Conservation (phyloP, 2,797 vertebrate species). For the Propithecus deckenii region DNA sequence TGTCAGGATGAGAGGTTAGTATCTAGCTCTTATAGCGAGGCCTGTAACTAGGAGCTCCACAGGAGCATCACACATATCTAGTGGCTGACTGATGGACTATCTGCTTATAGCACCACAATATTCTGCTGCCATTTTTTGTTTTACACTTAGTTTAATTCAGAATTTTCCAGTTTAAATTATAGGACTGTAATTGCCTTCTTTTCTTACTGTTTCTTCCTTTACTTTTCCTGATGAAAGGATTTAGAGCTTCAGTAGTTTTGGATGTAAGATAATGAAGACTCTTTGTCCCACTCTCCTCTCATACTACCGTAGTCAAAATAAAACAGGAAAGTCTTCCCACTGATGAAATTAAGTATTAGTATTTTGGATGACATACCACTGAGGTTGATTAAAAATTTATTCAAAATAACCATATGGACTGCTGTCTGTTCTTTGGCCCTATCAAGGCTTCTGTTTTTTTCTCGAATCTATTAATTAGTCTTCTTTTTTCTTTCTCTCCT, state of each 20-base stretch:
- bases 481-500: not conserved
- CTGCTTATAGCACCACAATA: not conserved
- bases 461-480: not conserved
- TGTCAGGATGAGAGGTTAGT: not conserved
- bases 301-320: not conserved
- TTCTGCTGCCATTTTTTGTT: not conserved
- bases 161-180: not conserved
- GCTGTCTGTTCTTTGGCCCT: not conserved
- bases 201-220: not conserved
- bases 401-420: not conserved
- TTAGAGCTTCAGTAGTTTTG: not conserved
- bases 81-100: not conserved
- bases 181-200: not conserved
- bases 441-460: not conserved
- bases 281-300: not conserved
- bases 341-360: not conserved
- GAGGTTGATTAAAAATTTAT: not conserved
- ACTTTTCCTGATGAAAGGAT: not conserved
- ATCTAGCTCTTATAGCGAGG: not conserved
- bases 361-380: not conserved
- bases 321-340: not conserved
- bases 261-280: not conserved
- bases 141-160: not conserved
- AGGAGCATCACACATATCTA: not conserved
- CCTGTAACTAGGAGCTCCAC: not conserved